phyloP scores from a whole-genome alignment of 2,888 invertebrate species.

The Xestobium rufovillosum region DNA sequence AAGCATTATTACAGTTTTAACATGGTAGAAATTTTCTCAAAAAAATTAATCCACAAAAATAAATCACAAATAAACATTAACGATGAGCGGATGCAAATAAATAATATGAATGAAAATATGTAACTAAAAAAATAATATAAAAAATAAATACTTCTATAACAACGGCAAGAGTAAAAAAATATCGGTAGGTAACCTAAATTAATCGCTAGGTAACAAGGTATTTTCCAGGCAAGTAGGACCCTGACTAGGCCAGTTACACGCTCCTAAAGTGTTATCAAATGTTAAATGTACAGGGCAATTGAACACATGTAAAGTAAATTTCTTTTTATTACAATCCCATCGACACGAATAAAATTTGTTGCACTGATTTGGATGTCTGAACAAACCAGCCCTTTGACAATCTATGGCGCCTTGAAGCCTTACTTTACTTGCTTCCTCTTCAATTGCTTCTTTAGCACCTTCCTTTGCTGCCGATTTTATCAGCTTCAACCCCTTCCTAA shows the following conservation, averaged over 20 bases:
- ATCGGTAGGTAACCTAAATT: constrained; percentile 13
- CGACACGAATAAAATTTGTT: constrained; percentile 77
- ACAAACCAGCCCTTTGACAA: constrained; percentile 54
- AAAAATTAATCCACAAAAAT: too few species aligned
- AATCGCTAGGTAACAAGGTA: constrained; percentile 44
- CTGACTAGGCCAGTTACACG: constrained; percentile 76
- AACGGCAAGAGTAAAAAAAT: constrained; percentile 1
- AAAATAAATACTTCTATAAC: constrained; percentile 9
- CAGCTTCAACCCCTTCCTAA: constrained; percentile 31
- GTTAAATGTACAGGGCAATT: constrained; percentile 73
- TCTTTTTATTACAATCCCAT: constrained; percentile 70
- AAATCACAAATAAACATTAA: too few species aligned
- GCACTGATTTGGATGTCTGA: constrained; percentile 68
- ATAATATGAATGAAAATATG: constrained; percentile 21
- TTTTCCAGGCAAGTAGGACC: constrained; percentile 70
- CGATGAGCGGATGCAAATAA: constrained; percentile 23
- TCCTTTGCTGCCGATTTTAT: constrained; percentile 36
- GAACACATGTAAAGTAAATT: constrained; percentile 67
- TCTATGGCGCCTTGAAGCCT: constrained; percentile 54
- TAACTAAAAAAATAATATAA: constrained; percentile 11
- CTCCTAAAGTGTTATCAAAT: constrained; percentile 66
- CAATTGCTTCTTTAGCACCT: constrained; percentile 36
- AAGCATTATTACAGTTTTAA: too few species aligned
- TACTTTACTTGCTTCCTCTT: constrained; percentile 34
- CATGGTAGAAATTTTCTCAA: too few species aligned